Base-by-base conservation (phyloP, 2,888 invertebrate species). In the Chymomyza caudatula region DNA sequence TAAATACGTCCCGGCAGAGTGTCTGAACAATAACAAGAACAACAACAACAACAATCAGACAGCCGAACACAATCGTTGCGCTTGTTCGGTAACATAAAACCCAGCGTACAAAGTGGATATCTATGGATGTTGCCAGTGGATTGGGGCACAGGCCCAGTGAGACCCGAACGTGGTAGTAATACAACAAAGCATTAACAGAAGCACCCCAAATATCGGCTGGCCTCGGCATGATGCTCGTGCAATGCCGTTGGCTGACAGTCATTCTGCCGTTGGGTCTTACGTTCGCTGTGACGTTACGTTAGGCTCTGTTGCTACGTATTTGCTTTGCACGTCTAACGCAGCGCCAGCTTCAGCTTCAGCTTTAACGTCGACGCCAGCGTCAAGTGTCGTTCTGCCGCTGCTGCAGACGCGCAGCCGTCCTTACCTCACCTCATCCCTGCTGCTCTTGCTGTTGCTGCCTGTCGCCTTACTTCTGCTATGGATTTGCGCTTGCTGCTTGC, bases 291-390 rank as follows among this genome's bases (percentile, higher is more conserved):
- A 60, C 49, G 44, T 63, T 65, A 73, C 62, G 64, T 58, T 56
- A 63, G 62, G 53, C 61, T 62, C 59, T 63, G 73, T 61, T 59
- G 61, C 70, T 65, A 52, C 53, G 65, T 77, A 77, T 81, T 82
- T 82, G 71, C 78, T 77, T 82, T 76, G 65, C 77, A 85, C 85
- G 77, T 82, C 81, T 76, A 65, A 70, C 69, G 81, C 64, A 37
- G 37, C 59, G 51, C 5, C 49, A 44, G n/a, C 54, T 56, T 25
- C 51, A 52, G 42, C 25, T 73, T 58, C 49, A 44, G n/a, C 54
- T 56, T 25, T 49, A 52, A 42, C 25, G 75, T 58, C 72, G 51
- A 49, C 64, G 67, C 49, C 58, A 53, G 62, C 68, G 54, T 69
- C 73, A 63, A 74, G 66, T 71, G 76, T 70, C 73, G 74, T 78